phyloP scores from a whole-genome alignment of 2,888 invertebrate species.

The Crematogaster levior region DNA sequence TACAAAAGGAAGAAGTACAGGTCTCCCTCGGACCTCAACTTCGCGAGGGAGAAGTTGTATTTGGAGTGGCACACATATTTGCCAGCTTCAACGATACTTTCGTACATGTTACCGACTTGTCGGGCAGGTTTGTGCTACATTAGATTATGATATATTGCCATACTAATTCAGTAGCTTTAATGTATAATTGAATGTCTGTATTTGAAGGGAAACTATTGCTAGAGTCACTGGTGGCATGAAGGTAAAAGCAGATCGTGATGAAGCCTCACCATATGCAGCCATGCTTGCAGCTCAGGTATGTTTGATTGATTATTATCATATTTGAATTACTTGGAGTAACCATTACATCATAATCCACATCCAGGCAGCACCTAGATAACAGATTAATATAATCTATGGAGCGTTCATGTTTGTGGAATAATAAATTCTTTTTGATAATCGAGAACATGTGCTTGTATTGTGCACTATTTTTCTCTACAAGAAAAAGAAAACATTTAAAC shows the following conservation, averaged over 20 bases:
- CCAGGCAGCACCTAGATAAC: constrained; percentile 79
- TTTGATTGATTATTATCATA: background rate
- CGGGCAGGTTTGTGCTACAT: constrained; percentile 90
- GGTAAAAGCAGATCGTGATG: constrained; percentile 99
- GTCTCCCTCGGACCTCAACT: constrained; percentile 98
- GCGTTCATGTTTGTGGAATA: constrained; percentile 82
- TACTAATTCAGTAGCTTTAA: background rate
- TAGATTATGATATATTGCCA: background rate
- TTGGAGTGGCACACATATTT: constrained; percentile 99
- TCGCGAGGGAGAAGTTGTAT: constrained; percentile 98
- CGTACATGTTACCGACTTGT: constrained; percentile 99
- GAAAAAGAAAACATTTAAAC: constrained; percentile 48
- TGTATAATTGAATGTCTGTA: background rate
- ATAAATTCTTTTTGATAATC: constrained; percentile 70
- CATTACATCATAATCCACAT: constrained; percentile 67
- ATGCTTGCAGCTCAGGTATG: constrained; percentile 99
- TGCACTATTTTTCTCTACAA: constrained; percentile 31
- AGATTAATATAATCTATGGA: constrained; percentile 64
- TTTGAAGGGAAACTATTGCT: constrained; percentile 93
- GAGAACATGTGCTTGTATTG: constrained; percentile 39
- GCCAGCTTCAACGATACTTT: constrained; percentile 99
- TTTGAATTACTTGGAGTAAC: background rate
- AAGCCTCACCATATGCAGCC: constrained; percentile 99
- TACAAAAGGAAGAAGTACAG: constrained; percentile 98
- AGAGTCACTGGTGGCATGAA: constrained; percentile 99